Percentiles rank a stretch among this genome's conserved stretches.
These are phyloP conservation scores for Dendrolimus kikuchii DNA, from an alignment of 1,140 invertebrate species.

Conservation along the genomic window DNA sequence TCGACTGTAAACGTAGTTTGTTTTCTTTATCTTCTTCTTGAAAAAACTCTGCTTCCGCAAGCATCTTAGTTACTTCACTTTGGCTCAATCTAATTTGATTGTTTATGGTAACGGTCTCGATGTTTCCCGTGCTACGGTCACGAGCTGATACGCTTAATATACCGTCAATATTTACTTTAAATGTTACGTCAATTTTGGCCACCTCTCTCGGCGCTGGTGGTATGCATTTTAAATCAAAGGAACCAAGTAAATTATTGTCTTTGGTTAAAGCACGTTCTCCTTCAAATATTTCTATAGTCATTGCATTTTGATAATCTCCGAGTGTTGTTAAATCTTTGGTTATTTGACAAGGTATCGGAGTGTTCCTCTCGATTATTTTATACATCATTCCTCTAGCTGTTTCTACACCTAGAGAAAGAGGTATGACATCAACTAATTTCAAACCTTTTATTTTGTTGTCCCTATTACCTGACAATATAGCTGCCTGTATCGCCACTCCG, in stretches of 20 bases:
- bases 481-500: slow-evolving; percentile 69
- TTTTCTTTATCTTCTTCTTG: slow-evolving; percentile 71
- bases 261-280: slow-evolving; percentile 43
- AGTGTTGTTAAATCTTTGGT: slow-evolving; percentile 48
- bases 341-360: slow-evolving; percentile 75
- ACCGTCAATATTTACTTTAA: slow-evolving; percentile 43
- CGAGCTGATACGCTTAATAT: slow-evolving; percentile 70
- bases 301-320: slow-evolving; percentile 43
- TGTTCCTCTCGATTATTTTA: slow-evolving; percentile 77
- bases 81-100: slow-evolving; percentile 60
- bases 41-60: slow-evolving; percentile 75
- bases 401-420: slow-evolving; percentile 75
- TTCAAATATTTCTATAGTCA: slow-evolving; percentile 55
- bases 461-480: slow-evolving; percentile 61
- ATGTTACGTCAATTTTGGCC: slow-evolving; percentile 44
- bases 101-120: slow-evolving; percentile 63
- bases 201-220: slow-evolving; percentile 43
- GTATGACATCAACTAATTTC: slow-evolving; percentile 71
- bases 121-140: slow-evolving; percentile 61
- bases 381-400: slow-evolving; percentile 75
- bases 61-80: slow-evolving; percentile 72
- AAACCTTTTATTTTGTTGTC: slow-evolving; percentile 66
- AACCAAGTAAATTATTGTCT: slow-evolving; percentile 48
- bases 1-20: slow-evolving; percentile 73
- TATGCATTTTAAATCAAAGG: slow-evolving; percentile 41